Conservation (phyloP, 2,888 invertebrate genomes). For the Allygus modestus region DNA sequence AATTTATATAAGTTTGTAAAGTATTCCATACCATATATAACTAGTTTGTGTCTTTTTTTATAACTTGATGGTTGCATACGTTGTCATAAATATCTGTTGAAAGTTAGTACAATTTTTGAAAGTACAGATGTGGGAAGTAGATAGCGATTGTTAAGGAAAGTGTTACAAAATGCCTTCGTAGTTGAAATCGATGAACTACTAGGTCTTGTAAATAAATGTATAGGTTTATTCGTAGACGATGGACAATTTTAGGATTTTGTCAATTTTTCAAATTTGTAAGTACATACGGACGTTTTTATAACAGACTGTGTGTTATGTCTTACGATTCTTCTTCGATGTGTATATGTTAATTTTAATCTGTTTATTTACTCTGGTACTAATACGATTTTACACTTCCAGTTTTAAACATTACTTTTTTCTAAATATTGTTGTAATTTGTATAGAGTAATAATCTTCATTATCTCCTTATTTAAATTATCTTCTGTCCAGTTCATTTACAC, state of each 20-base stretch:
- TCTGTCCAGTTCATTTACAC: background rate
- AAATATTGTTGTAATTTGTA: constrained; percentile 10
- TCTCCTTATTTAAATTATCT: background rate
- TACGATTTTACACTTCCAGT: background rate
- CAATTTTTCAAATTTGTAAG: constrained; percentile 18
- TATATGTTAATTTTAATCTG: constrained; percentile 40
- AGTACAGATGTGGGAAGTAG: background rate
- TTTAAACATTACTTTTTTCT: background rate
- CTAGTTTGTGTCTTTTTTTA: too few relatives aligned
- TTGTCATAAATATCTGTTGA: too few relatives aligned
- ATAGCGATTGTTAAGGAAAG: constrained; percentile 16
- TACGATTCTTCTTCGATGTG: constrained; percentile 1
- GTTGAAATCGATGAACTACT: constrained; percentile 15
- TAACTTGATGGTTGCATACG: too few relatives aligned
- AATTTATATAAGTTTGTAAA: too few relatives aligned
- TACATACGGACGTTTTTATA: background rate
- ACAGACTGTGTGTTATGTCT: background rate
- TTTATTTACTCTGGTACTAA: background rate
- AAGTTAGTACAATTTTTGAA: background rate
- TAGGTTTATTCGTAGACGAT: background rate
- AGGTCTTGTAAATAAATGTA: constrained; percentile 34
- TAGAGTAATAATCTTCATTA: too few relatives aligned
- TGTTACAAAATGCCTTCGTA: constrained; percentile 34
- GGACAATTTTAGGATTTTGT: constrained; percentile 28
- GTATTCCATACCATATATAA: too few relatives aligned